These are phyloP conservation scores for Drosophila melanica DNA, from an alignment of 1,140 invertebrate genomes.

Conservation along the genomic window DNA sequence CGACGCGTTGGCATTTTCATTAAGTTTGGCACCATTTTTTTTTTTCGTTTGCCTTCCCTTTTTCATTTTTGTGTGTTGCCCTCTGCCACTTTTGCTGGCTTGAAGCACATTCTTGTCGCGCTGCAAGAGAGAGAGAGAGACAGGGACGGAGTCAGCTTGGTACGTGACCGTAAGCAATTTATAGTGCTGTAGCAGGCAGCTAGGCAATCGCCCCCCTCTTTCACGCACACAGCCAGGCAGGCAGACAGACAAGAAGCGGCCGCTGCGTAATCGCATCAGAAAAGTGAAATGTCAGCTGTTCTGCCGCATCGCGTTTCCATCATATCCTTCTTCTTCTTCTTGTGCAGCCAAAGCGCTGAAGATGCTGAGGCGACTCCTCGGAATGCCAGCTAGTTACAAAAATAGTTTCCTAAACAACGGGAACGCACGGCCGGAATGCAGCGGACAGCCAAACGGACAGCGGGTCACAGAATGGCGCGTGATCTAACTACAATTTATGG, in stretches of 20 bases:
- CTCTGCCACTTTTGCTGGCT: conserved; percentile 12
- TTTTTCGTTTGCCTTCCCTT: conserved; percentile 29
- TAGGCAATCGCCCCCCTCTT: neutral
- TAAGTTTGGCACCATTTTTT: conserved; percentile 72
- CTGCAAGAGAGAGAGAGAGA: conserved; percentile 10
- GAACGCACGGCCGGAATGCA: conserved; percentile 61
- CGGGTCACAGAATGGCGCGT: conserved; percentile 10
- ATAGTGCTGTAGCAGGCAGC: conserved; percentile 41
- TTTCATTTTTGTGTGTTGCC: conserved; percentile 12
- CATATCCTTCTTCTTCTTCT: conserved; percentile 10
- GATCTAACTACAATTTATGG: conserved; percentile 29
- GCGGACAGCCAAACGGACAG: conserved; percentile 30
- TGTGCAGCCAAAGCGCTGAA: neutral
- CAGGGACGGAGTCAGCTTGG: conserved; percentile 13
- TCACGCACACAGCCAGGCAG: no score
- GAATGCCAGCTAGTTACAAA: conserved; percentile 70
- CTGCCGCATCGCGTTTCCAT: conserved; percentile 32
- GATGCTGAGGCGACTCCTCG: conserved; percentile 46
- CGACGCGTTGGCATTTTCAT: conserved; percentile 78
- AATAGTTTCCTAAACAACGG: conserved; percentile 57
- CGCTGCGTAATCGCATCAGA: conserved; percentile 70
- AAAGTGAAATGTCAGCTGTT: conserved; percentile 76
- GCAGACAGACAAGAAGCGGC: neutral
- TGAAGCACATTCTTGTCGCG: conserved; percentile 63
- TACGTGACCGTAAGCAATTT: conserved; percentile 74